Percentiles rank a stretch among this genome's conserved stretches.
Conservation (phyloP, 2,797 vertebrate genomes). For the Picus viridis region DNA sequence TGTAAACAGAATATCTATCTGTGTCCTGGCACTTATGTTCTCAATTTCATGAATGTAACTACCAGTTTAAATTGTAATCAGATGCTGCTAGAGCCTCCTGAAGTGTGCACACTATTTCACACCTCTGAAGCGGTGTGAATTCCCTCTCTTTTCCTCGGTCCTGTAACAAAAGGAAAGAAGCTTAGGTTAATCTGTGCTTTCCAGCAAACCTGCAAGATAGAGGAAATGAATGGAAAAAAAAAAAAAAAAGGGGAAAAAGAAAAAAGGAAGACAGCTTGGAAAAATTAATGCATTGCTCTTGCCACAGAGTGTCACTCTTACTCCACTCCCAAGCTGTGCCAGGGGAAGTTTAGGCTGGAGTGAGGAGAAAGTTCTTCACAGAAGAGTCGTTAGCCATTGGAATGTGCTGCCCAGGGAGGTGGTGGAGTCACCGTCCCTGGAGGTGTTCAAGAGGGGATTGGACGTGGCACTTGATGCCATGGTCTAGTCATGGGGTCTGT, state of each 20-base stretch:
- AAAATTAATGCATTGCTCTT: slow-evolving; percentile 30
- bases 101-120: slow-evolving; percentile 38
- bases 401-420: too few species aligned
- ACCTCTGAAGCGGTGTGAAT: slow-evolving; percentile 35
- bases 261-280: background rate
- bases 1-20: slow-evolving; percentile 13
- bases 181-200: background rate
- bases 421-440: too few species aligned
- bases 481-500: too few species aligned
- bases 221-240: background rate
- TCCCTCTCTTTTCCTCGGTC: slow-evolving; percentile 8
- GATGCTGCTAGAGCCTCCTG: slow-evolving; percentile 34
- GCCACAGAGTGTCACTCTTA: slow-evolving; percentile 73
- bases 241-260: background rate
- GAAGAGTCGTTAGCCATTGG: too few species aligned
- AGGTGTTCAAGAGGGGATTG: too few species aligned
- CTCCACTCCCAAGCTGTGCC: background rate
- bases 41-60: slow-evolving; percentile 44
- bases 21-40: slow-evolving; percentile 10
- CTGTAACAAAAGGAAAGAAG: slow-evolving; percentile 2
- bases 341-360: too few species aligned
- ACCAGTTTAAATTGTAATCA: slow-evolving; percentile 51
- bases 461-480: too few species aligned
- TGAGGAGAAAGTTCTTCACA: too few species aligned
- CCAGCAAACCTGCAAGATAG: background rate